These are phyloP conservation scores for Forbesichthys papilliferus DNA, from an alignment of 2,113 vertebrate genomes.

Conservation along the genomic window DNA sequence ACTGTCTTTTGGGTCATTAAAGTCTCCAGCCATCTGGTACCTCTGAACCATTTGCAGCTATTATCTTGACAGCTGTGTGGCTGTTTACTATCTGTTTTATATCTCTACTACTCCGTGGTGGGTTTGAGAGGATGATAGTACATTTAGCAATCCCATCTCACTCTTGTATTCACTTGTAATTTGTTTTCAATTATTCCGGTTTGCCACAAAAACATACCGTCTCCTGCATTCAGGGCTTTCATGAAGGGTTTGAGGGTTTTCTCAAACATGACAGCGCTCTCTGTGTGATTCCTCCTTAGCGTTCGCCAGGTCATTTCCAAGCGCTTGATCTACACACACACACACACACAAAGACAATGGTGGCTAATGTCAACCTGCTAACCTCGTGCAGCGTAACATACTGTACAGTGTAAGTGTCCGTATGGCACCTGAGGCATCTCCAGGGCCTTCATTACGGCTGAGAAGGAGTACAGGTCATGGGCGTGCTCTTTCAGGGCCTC, in stretches of 20 bases:
- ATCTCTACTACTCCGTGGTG: neutral
- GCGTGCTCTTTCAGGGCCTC: conserved; percentile 74
- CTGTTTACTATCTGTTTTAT: neutral
- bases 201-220: conserved; percentile 63
- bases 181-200: neutral
- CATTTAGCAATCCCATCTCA: no score
- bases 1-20: no score
- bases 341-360: conserved; percentile 2
- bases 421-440: conserved; percentile 83
- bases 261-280: conserved; percentile 82
- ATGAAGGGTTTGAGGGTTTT: conserved; percentile 86
- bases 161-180: neutral
- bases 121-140: no score
- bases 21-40: no score
- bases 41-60: no score
- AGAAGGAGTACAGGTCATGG: conserved; percentile 83
- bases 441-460: conserved; percentile 86
- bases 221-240: conserved; percentile 76
- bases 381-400: neutral
- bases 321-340: conserved; percentile 73
- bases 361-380: neutral
- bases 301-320: conserved; percentile 85
- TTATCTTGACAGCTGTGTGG: no score
- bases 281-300: conserved; percentile 81
- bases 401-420: neutral